phyloP scores from a whole-genome alignment of 2,113 vertebrate species.

The Egretta garzetta region DNA sequence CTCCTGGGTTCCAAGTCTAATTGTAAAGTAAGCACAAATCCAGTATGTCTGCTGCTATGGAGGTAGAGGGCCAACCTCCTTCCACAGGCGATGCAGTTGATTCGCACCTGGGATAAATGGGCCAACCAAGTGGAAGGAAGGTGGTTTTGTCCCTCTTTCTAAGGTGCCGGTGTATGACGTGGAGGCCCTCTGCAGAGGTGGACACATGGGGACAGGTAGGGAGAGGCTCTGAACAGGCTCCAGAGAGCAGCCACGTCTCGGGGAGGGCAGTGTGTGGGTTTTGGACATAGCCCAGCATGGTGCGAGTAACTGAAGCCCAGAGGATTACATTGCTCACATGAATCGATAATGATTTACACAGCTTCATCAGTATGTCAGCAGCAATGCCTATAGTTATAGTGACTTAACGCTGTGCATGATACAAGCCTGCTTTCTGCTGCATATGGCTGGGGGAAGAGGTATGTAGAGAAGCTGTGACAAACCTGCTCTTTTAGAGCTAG shows the following conservation, averaged over 20 bases:
- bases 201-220: not conserved
- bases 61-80: not conserved
- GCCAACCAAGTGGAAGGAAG: not conserved
- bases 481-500: not conserved
- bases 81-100: fast-evolving
- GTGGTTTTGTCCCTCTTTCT: not conserved
- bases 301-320: not conserved
- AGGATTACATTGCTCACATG: not conserved
- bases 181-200: not conserved
- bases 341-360: conserved; percentile 3
- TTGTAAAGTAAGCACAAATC: conserved; percentile 47
- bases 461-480: not conserved
- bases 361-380: not conserved
- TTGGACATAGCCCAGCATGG: not conserved
- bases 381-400: not conserved
- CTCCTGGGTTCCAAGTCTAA: conserved; percentile 14
- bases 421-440: not conserved
- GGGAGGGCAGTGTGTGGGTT: not conserved
- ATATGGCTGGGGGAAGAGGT: not conserved
- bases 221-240: not conserved
- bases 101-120: not conserved
- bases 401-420: not conserved
- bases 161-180: not conserved
- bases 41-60: not conserved
- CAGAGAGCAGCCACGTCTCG: not conserved